Evolutionary conservation across 2,113 vertebrate genomes (phyloP), one percentile per base, ranked within the genome.

Genomic region (Buteo buteo): DNA sequence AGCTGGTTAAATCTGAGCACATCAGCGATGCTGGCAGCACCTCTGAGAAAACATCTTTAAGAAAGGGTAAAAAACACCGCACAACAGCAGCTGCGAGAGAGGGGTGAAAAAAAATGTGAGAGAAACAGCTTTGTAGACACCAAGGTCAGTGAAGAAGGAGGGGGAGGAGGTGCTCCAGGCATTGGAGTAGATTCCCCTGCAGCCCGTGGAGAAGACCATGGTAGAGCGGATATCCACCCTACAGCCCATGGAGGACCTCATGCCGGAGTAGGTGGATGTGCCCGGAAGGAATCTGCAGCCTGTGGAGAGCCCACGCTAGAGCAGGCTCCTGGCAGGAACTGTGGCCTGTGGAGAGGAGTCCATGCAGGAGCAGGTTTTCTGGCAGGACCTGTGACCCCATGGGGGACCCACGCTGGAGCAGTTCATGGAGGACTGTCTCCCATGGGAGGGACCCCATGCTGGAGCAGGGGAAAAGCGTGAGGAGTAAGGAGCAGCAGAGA

Each of bases 11-110:
- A 19, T 20, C 15, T 49, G 31, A 70, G 24, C 9, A 11, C 13
- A 67, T 42, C 36, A 64, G 16, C 24, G 2, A 65, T 52, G 34
- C 0, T 55, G 22, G 15, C 22, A 88, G 42, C 0, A 0, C 15
- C 11, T 88, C 54, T 64, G 20, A 59, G 31, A 57, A 17, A 64
- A 64, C 10, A 12, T 40, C 32, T 55, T 71, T 57, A 71, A 49
- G 40, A 62, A 83, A 52, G 29, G 25, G n/a, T n/a, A 42, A 54
- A 77, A 77, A 47, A 2, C 16, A 45, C 9, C 17, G 29, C 21
- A 44, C 21, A 54, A 69, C 11, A 15, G 16, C 49, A 78, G 10
- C 12, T 78, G 12, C 5, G 12, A 71, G 21, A 71, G 31, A 42
- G 10, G 22, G 44, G 14, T 79, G 11, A 42, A 42, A 70, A 70